Evolutionary conservation across 2,888 invertebrate species (phyloP).

Genomic region (Sabatieria punctata): DNA sequence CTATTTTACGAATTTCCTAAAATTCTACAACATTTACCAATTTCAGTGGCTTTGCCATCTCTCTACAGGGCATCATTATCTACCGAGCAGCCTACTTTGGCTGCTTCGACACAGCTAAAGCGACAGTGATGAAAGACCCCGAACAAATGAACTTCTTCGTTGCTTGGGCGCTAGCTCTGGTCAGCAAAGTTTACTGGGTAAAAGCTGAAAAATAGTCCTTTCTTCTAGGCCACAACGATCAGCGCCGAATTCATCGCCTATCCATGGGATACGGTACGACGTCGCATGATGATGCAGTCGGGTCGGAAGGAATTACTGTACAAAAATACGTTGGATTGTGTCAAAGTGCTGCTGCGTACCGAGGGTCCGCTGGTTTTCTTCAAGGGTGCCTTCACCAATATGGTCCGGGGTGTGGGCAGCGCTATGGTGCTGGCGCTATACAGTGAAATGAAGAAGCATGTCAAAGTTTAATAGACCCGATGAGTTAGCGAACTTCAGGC

Average conservation of each 20-base stretch:
- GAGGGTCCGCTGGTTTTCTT: constrained; percentile 75
- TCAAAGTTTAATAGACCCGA: too few species aligned
- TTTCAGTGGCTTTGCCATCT: constrained; percentile 61
- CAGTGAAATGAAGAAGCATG: constrained; percentile 75
- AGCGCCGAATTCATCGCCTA: too few species aligned
- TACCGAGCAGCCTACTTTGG: constrained; percentile 89
- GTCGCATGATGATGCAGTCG: too few species aligned
- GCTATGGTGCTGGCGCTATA: constrained; percentile 81
- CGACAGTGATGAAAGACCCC: constrained; percentile 65
- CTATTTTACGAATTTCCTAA: too few species aligned
- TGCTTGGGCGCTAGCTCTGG: constrained; percentile 56
- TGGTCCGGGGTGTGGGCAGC: constrained; percentile 79
- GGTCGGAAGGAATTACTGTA: constrained; percentile 68
- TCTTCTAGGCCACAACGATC: too few species aligned
- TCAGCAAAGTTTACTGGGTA: constrained; percentile 27
- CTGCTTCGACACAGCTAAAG: constrained; percentile 83
- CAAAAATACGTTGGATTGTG: constrained; percentile 80
- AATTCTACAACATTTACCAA: too few species aligned
- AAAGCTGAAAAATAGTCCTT: too few species aligned
- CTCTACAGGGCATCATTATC: constrained; percentile 69
- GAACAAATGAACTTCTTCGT: constrained; percentile 74
- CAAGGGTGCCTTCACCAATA: constrained; percentile 73
- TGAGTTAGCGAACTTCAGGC: too few species aligned
- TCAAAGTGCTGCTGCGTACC: constrained; percentile 58
- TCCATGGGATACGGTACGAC: too few species aligned